A percentile compares a stretch with the other conserved stretches of the same genome.
These are phyloP conservation scores for Chlorodrepanis virens DNA, from an alignment of 2,113 vertebrate genomes.

Conservation along the genomic window DNA sequence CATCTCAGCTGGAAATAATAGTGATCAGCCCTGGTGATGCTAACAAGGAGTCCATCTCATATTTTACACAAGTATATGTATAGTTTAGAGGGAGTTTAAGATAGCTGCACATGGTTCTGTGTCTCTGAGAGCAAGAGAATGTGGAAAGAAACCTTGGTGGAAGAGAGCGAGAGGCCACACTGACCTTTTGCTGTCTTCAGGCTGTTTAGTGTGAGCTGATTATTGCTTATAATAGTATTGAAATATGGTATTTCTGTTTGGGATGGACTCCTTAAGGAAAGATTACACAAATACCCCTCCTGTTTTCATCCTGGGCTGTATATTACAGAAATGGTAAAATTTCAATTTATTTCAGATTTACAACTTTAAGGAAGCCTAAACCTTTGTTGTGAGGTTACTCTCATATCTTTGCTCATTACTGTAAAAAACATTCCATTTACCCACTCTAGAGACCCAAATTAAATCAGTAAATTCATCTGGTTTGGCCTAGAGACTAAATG, in stretches of 20 bases:
- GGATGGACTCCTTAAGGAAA: not conserved
- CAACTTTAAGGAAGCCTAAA: not conserved
- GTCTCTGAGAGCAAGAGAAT: not conserved
- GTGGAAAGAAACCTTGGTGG: not conserved
- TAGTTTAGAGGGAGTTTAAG: not conserved
- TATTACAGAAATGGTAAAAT: not conserved
- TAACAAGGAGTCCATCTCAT: not conserved
- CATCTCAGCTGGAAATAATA: not conserved
- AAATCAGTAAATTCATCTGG: constrained; percentile 40
- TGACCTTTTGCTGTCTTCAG: not conserved
- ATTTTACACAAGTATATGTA: not conserved
- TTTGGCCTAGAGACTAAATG: constrained; percentile 4
- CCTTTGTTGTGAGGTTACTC: not conserved
- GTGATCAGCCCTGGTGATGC: not conserved
- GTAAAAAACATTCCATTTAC: not conserved
- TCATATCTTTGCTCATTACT: not conserved
- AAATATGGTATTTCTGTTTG: not conserved
- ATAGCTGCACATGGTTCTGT: not conserved
- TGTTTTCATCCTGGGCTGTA: not conserved
- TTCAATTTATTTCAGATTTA: not conserved
- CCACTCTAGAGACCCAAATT: constrained; percentile 34
- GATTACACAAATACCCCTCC: not conserved
- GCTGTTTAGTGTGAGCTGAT: not conserved
- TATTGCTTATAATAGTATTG: not conserved
- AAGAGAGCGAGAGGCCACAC: not conserved